A percentile compares a stretch with the other conserved stretches of the same genome.
Conservation (phyloP, 1,140 invertebrate genomes). For the Protaetia brevitarsis region DNA sequence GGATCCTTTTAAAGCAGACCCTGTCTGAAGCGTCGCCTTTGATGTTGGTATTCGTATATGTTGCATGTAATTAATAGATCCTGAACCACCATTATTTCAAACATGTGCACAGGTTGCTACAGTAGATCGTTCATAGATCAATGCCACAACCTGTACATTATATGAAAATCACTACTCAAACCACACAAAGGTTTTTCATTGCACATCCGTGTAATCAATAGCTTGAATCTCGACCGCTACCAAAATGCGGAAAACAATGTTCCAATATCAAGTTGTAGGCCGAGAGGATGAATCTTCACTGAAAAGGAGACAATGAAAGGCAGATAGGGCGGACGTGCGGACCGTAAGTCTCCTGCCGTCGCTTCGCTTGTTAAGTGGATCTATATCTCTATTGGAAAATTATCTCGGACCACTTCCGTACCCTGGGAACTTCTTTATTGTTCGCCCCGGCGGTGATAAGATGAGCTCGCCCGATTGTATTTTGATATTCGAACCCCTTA, state of each 20-base stretch:
- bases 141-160: too few relatives aligned
- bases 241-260: neutral
- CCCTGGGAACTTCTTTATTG: slow-evolving; percentile 13
- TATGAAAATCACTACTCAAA: too few relatives aligned
- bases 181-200: too few relatives aligned
- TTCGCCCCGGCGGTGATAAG: neutral
- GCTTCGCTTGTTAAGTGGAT: neutral
- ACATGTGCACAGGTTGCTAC: too few relatives aligned
- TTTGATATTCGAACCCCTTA: slow-evolving; percentile 3
- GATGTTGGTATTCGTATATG: too few relatives aligned
- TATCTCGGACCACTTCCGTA: slow-evolving; percentile 7
- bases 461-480: neutral
- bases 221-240: too few relatives aligned
- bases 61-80: too few relatives aligned
- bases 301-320: neutral
- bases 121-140: too few relatives aligned
- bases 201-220: too few relatives aligned
- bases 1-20: too few relatives aligned
- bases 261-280: neutral
- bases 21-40: too few relatives aligned
- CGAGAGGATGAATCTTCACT: neutral
- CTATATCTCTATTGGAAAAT: slow-evolving; percentile 9
- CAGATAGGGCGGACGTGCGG: neutral
- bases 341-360: neutral
- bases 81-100: too few relatives aligned